Evolutionary conservation across 1,140 invertebrate species (phyloP), one percentile per base, ranked within the genome.

Genomic region (Drosophila miranda): DNA sequence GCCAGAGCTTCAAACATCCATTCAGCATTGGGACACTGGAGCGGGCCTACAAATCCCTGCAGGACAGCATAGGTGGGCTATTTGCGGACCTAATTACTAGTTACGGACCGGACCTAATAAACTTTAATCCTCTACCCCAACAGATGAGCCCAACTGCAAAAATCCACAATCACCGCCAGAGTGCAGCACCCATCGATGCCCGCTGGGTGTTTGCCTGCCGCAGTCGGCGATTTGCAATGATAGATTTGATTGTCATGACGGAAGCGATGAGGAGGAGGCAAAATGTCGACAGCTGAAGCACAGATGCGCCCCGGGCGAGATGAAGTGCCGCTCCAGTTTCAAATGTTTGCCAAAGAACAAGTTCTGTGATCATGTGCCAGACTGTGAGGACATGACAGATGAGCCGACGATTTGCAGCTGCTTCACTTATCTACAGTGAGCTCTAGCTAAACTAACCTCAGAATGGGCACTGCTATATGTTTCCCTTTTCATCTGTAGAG

Each of bases 301-400:
- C 30, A 71, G 34, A 13, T 90, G 89, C 55, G 68, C 46, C 1
- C 88, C 89, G 7, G 92, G 92, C 0, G 92, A 96, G 74, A 88
- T 96, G 52, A 94, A 93, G 79, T 97, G 96, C 76, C 86, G 82
- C 1, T 66, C 89, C 23, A 94, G 93, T 66, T 93, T 93, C 4
- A 92, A 92, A 50, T 96, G 96, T 76, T 81, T 96, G n/a, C 86
- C 93, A 0, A 96, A 95, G 83, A 91, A 92, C 11, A 88, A 91
- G 34, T 96, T 95, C 64, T 95, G 94, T 75, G 93, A 97, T 73
- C 92, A 93, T 6, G 87, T 89, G 0, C 84, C 93, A 7, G 94
- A 97, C 74, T 97, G 96, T 75, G 92, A 91, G 0, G 95, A 96
- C 81, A 91, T 92, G 21, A 93, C 93, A 5, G 96, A 97, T 78